Base-by-base conservation (phyloP, 2,888 invertebrate genomes). In the Diarsia rubi region DNA sequence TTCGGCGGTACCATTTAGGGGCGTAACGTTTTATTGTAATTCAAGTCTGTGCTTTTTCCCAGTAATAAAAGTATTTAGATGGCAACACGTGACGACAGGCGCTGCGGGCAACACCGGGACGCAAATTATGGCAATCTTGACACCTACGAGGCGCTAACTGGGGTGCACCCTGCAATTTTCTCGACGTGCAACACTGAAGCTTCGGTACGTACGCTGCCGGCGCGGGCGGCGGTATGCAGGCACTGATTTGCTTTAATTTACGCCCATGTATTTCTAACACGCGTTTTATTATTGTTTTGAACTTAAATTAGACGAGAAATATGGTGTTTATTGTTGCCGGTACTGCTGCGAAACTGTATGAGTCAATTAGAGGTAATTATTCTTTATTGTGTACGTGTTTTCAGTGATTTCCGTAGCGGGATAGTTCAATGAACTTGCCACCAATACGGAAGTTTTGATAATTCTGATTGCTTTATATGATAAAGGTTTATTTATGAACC, bases 71-170 rank as follows among this genome's bases (percentile, higher is more conserved):
- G 94, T 93, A 94, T 94, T 95, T 95, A 94, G 93, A 92, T 91
- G 91, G 92, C 91, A 93, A 94, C 90, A 95, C 94, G 95, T 95
- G 96, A 96, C 94, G 96, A 96, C 96, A 95, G 93, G 87, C 92
- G 94, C 96, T 94, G 91, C 91, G 80, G 95, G 96, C 93, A 81
- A 90, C 91, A 91, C 91, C 88, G 90, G 87, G 91, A 91, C 92
- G 94, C 95, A 96, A 97, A 97, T 97, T 96, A 96, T 93, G 95
- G 96, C 96, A 96, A 96, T 96, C 92, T 93, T 94, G 94, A 96
- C 96, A 96, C 96, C 96, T 96, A 93, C 91, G 92, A 96, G 96
- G 96, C 94, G 96, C 95, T 97, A 96, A 97, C 96, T 94, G 95
- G 86, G 87, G 81, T 85, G 90, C 90, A 94, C 93, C 96, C 96